Conservation (phyloP, 2,113 vertebrate species). For the Colaptes auratus region DNA sequence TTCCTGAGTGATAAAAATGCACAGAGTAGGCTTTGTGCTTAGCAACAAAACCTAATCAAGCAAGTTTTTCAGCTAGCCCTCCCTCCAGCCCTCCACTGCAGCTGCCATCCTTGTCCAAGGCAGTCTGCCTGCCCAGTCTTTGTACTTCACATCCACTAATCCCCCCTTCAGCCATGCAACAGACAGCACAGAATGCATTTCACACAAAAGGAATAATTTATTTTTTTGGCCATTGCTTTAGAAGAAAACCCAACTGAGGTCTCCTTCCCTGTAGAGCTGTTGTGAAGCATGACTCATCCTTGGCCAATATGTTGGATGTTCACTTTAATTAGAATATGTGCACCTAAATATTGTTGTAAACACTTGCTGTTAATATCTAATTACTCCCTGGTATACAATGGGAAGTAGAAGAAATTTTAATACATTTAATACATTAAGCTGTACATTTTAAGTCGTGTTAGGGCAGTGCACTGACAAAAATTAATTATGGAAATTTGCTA, state of each 20-base stretch:
- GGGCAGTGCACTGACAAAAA: conserved; percentile 18
- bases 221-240: conserved; percentile 5
- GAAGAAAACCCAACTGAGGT: conserved; percentile 14
- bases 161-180: background rate
- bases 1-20: conserved; percentile 53
- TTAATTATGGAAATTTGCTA: conserved; percentile 13
- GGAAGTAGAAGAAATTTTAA: background rate
- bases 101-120: background rate
- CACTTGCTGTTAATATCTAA: conserved; percentile 23
- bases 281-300: conserved; percentile 42
- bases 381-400: background rate
- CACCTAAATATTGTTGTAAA: conserved; percentile 48
- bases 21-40: conserved; percentile 52
- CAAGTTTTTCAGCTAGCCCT: conserved; percentile 6
- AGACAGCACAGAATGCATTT: conserved; percentile 11
- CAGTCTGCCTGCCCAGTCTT: background rate
- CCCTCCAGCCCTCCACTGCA: background rate
- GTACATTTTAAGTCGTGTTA: conserved; percentile 40
- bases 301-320: conserved; percentile 16
- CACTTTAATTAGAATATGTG: conserved; percentile 57
- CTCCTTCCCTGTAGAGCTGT: conserved; percentile 37
- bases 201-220: conserved; percentile 19
- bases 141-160: background rate
- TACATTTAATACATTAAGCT: conserved; percentile 23
- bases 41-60: conserved; percentile 43